Conservation (phyloP, 2,888 invertebrate genomes). For the Dione vanillae region DNA sequence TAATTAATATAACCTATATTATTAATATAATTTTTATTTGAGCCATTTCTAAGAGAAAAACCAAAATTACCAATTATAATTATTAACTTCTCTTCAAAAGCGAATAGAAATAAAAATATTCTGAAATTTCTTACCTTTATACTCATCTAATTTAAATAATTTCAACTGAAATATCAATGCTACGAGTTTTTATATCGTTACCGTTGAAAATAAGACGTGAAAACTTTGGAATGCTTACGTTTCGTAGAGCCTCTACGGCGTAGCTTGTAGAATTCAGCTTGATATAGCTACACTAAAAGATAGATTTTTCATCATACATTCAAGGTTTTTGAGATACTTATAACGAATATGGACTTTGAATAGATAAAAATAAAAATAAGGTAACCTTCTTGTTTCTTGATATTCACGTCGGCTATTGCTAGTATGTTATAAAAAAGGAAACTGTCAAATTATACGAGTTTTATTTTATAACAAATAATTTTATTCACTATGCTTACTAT, state of each 20-base stretch:
- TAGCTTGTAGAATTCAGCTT: constrained; percentile 17
- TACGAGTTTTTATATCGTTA: constrained; percentile 17
- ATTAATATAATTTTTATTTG: too few species aligned
- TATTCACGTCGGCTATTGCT: too few species aligned
- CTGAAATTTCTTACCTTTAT: not conserved
- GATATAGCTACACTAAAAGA: constrained; percentile 6
- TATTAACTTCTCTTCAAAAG: not conserved
- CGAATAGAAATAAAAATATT: not conserved
- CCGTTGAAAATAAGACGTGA: constrained; percentile 11
- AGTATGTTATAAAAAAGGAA: too few species aligned
- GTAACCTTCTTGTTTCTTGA: too few species aligned
- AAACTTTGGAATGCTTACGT: constrained; percentile 22
- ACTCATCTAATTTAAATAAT: constrained; percentile 17
- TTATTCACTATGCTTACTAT: too few species aligned
- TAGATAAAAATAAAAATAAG: constrained; percentile 8
- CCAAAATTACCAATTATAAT: not conserved
- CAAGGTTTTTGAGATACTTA: constrained; percentile 13
- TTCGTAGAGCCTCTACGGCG: constrained; percentile 26
- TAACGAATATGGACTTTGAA: constrained; percentile 9
- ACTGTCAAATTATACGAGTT: too few species aligned
- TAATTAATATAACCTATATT: too few species aligned
- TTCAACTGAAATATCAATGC: constrained; percentile 6
- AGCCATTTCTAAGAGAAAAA: not conserved
- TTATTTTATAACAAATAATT: too few species aligned
- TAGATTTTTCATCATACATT: constrained; percentile 17